phyloP scores from a whole-genome alignment of 2,797 vertebrate species.

The Florisuga fusca region DNA sequence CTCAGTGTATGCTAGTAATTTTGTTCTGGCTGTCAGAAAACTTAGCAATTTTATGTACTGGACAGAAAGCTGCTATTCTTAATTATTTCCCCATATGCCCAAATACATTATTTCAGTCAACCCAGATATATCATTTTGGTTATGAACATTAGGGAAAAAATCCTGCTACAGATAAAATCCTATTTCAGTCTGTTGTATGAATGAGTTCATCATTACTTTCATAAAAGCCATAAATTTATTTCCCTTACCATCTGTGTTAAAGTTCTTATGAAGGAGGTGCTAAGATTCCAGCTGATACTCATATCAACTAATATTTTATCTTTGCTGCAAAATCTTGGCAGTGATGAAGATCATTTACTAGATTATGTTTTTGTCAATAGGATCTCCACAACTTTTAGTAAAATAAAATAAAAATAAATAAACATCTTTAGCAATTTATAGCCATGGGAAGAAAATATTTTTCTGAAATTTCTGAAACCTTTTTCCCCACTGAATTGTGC shows the following conservation, averaged over 20 bases:
- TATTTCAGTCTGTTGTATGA: conserved; percentile 16
- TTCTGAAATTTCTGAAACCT: not conserved
- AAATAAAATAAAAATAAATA: conserved; percentile 2
- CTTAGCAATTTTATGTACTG: conserved; percentile 19
- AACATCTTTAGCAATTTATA: not conserved
- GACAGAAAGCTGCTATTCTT: conserved; percentile 15
- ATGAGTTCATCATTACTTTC: conserved; percentile 19
- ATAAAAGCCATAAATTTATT: conserved; percentile 31
- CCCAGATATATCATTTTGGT: conserved; percentile 20
- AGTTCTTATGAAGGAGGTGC: not conserved
- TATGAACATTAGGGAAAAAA: not conserved
- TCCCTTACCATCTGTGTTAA: conserved; percentile 24
- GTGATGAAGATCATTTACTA: not conserved
- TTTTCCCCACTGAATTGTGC: not conserved
- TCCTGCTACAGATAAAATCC: not conserved
- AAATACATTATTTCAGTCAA: conserved; percentile 26
- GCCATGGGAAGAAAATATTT: not conserved
- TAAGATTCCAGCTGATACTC: not conserved
- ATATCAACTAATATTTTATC: not conserved
- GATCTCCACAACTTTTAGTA: not conserved
- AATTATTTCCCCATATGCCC: conserved; percentile 31
- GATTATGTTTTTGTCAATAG: not conserved
- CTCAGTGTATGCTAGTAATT: conserved; percentile 14
- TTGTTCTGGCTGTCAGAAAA: conserved; percentile 44
- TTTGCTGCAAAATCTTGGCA: not conserved